Percentiles rank a stretch among this genome's conserved stretches.
These are phyloP conservation scores for Caranx ignobilis DNA, from an alignment of 2,113 vertebrate genomes.

Conservation along the genomic window DNA sequence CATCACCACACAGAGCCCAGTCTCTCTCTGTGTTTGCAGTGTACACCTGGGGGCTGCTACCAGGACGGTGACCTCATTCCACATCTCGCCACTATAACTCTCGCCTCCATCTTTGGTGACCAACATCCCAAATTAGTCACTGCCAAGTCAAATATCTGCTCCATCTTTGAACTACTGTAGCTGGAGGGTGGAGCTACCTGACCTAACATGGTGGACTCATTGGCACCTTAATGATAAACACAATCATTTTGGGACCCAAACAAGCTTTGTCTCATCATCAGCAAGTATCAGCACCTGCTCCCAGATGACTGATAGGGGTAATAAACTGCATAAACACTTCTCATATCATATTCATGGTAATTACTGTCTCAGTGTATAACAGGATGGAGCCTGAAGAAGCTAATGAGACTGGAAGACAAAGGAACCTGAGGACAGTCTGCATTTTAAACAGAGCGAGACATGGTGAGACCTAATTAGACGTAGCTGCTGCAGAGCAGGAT, in stretches of 20 bases:
- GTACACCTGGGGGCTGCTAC: slow-evolving; percentile 58
- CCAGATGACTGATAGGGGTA: slow-evolving; percentile 41
- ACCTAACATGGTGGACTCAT: not conserved
- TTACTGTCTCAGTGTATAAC: slow-evolving; percentile 19
- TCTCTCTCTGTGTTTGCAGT: slow-evolving; percentile 35
- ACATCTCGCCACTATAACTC: slow-evolving; percentile 20
- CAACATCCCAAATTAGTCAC: slow-evolving; percentile 68
- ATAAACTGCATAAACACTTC: slow-evolving; percentile 53
- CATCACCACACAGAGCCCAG: slow-evolving; percentile 54
- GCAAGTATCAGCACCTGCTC: slow-evolving; percentile 24
- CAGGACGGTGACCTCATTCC: slow-evolving; percentile 37
- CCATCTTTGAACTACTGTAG: slow-evolving; percentile 5
- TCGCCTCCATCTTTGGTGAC: slow-evolving; percentile 38
- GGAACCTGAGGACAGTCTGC: slow-evolving; percentile 49
- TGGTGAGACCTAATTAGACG: slow-evolving; percentile 65
- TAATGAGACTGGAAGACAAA: slow-evolving; percentile 64
- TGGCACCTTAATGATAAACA: not conserved
- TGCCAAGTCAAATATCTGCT: slow-evolving; percentile 62
- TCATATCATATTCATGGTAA: slow-evolving; percentile 45
- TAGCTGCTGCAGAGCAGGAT: slow-evolving; percentile 37
- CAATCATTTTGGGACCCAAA: not conserved
- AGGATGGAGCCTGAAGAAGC: slow-evolving; percentile 18
- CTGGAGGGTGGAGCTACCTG: not conserved
- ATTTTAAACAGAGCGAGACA: slow-evolving; percentile 60
- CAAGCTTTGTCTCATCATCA: slow-evolving; percentile 26